Conservation (phyloP, 2,797 vertebrate species). For the Acanthurus tractus region DNA sequence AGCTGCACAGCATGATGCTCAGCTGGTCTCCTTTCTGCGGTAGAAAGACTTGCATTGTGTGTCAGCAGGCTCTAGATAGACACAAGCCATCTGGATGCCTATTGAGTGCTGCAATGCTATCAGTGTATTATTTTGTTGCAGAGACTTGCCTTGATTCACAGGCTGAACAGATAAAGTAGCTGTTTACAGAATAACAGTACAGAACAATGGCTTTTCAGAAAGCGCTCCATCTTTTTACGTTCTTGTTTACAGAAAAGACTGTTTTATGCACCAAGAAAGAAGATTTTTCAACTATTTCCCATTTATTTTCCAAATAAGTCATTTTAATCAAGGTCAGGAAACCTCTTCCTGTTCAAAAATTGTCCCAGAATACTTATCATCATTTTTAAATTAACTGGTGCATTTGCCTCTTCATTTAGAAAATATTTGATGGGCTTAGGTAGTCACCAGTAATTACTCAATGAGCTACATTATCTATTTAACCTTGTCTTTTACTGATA, state of each 20-base stretch:
- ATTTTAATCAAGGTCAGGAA: constrained; percentile 1
- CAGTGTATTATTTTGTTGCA: neutral
- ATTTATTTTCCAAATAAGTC: neutral
- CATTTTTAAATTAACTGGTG: too few species aligned
- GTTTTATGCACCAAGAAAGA: neutral
- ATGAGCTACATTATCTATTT: too few species aligned
- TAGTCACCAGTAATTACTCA: too few species aligned
- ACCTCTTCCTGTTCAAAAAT: too few species aligned
- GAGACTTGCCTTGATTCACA: neutral
- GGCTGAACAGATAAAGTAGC: neutral
- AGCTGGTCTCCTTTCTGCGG: constrained; percentile 21
- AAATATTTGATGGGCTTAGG: too few species aligned
- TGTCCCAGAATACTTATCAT: too few species aligned
- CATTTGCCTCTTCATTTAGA: too few species aligned
- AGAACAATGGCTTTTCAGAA: neutral
- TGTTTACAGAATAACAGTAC: neutral
- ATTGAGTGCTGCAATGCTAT: neutral
- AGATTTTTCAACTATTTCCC: too few species aligned
- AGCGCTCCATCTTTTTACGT: neutral
- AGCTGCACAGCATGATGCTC: constrained; percentile 27
- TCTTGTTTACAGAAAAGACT: neutral
- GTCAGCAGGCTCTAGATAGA: constrained; percentile 29
- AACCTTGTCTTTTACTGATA: too few species aligned
- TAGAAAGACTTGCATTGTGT: constrained; percentile 42
- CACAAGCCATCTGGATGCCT: constrained; percentile 35